Percentiles rank a stretch among this genome's conserved stretches.
These are phyloP conservation scores for Dipodomys ordii DNA, from an alignment of 2,113 vertebrate genomes.

Conservation along the genomic window DNA sequence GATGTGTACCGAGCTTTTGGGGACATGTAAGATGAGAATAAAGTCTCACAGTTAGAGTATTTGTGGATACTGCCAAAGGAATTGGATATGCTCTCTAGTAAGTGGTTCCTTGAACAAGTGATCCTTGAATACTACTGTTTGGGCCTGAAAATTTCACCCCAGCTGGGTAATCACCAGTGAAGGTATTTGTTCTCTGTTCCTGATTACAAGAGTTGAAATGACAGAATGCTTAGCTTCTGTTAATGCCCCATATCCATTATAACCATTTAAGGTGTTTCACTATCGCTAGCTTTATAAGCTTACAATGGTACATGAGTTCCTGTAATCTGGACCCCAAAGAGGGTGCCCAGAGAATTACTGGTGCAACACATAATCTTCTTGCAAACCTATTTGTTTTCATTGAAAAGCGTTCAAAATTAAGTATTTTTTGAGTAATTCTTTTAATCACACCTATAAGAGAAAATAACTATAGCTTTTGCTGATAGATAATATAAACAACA, in stretches of 20 bases:
- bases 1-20: conserved; percentile 60
- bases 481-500: background rate
- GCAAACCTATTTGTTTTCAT: background rate
- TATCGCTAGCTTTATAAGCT: conserved; percentile 61
- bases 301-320: conserved; percentile 86
- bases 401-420: background rate
- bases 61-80: conserved; percentile 60
- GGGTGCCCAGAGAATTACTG: conserved; percentile 85
- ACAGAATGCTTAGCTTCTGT: conserved; percentile 79
- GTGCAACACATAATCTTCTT: conserved; percentile 83
- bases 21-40: conserved; percentile 50
- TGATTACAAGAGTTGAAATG: conserved; percentile 60
- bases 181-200: conserved; percentile 58
- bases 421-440: background rate
- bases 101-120: conserved; percentile 81
- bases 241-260: conserved; percentile 79
- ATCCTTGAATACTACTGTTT: conserved; percentile 74
- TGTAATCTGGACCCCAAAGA: conserved; percentile 87
- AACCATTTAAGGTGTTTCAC: conserved; percentile 77
- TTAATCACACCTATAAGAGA: background rate
- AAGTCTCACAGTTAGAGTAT: conserved; percentile 52
- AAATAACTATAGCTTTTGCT: background rate
- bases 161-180: conserved; percentile 75
- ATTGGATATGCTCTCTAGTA: conserved; percentile 75
- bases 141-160: conserved; percentile 78